Base-by-base conservation (phyloP, 2,113 vertebrate genomes). In the Australoheros scitulus region DNA sequence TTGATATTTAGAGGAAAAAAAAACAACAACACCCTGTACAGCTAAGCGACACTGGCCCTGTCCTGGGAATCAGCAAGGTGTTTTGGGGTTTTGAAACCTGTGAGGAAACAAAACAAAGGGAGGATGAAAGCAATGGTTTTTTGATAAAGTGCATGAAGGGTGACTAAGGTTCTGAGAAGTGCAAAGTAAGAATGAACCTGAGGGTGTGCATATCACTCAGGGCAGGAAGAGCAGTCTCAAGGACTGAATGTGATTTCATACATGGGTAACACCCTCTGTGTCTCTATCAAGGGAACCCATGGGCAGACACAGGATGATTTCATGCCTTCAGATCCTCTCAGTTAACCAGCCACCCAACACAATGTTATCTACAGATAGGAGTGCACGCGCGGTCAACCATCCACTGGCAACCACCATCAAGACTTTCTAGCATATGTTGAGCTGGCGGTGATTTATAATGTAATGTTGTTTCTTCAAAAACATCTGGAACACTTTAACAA, bases 361-460 rank as follows among this genome's bases (percentile, higher is more conserved):
- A 96, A 95, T 95, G 93, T 96, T 95, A 96, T 95, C 95, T 92
- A 64, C 57, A 34, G 89, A 90, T 86, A 79, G 79, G 87, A 85
- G 72, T 63, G 83, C 77, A 84, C 89, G 88, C 81, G 81, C 57
- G 80, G 65, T 83, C 92, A 87, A 55, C 61, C 92, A 56, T 68
- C 82, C 76, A 84, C 86, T 20, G 22, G 55, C 85, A 72, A 81
- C 38, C 76, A 77, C 76, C 57, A 61, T 47, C 58, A 61, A 72
- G 24, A 58, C 20, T 85, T 91, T 92, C 86, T 92, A 89, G 90
- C 90, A 91, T 84, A 80, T 22, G 11, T 74, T 81, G 64, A 61
- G 10, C 3, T 34, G 78, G 61, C 14, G 13, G 61, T 85, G 78
- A 92, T 91, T 90, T 84, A 91, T 58, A 63, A 26, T 74, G 79